Evolutionary conservation across 2,888 invertebrate genomes (phyloP).

Genomic region (Cordilura impudica): DNA sequence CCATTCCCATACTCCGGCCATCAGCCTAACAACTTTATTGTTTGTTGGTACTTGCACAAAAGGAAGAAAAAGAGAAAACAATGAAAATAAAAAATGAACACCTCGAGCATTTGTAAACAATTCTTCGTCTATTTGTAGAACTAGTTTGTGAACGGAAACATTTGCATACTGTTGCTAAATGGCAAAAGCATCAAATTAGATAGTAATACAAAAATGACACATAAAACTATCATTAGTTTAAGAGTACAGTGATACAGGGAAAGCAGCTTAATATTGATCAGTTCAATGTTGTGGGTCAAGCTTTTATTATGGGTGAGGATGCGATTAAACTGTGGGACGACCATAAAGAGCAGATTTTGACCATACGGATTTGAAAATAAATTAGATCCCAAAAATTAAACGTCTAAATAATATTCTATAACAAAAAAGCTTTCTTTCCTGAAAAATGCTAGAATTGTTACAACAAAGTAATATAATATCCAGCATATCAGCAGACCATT

Average conservation of each 20-base stretch:
- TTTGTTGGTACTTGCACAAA: constrained; percentile 19
- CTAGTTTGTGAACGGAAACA: constrained; percentile 60
- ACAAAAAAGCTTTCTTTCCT: no score
- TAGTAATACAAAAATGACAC: constrained; percentile 32
- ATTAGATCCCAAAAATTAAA: no score
- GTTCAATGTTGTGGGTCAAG: no score
- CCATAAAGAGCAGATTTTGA: no score
- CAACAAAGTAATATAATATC: no score
- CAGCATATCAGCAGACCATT: no score
- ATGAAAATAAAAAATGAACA: constrained; percentile 35
- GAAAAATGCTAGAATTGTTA: no score
- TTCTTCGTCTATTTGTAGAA: constrained; percentile 58
- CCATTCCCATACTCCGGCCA: constrained; percentile 28
- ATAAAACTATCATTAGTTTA: constrained; percentile 25
- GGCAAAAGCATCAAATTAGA: constrained; percentile 17
- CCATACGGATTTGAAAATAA: no score
- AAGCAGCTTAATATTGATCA: neutral
- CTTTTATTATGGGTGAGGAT: no score
- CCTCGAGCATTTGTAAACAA: constrained; percentile 60
- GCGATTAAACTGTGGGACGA: no score
- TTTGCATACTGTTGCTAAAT: constrained; percentile 52
- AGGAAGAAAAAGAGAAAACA: constrained; percentile 13
- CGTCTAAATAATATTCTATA: no score
- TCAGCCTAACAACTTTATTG: constrained; percentile 50
- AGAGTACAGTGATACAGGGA: constrained; percentile 9